Evolutionary conservation across 2,797 vertebrate genomes (phyloP), one percentile per base, ranked within the genome.

Genomic region (Anisognathus igniventris): DNA sequence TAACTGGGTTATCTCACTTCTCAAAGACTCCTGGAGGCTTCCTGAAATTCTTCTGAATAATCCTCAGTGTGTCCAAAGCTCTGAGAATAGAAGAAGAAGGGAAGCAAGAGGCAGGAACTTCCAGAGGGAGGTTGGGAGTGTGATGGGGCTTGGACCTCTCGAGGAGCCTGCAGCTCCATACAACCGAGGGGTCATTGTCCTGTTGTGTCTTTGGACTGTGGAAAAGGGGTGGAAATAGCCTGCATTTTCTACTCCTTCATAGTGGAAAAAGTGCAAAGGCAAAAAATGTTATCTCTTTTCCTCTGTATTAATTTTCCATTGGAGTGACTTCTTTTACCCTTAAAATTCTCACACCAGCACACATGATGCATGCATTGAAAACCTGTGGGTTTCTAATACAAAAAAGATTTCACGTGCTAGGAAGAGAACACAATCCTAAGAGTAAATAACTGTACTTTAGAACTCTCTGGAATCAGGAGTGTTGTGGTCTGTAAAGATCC

Each of bases 111-210:
- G 9, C 48, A 68, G 51, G 54, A 81, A 21, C 40, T 66, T 89
- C 6, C 19, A 56, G 56, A 58, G 37, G 8, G 5, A 2, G 0
- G 0, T 5, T 4, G 6, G 8, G 6, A 51, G 7, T n/a, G 31
- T 85, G 16, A 6, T 60, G 56, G 14, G 10, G 11, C 6, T 62
- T 1, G 1, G 44, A 21, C 8, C 27, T 48, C 28, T 47, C 0
- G 0, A 65, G 47, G 10, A 86, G 12, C 24, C 18, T 15, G 61
- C 44, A 58, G 23, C 27, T 68, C 31, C 13, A 0, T 45, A 23
- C 1, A 4, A 1, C 40, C 2, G 3, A n/a, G 14, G 9, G 9
- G 4, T 56, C 70, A 18, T 22, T 72, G 74, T 18, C 54, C 54
- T 70, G 1, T 48, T 6, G 7, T 73, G 47, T 42, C 35, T 76